Evolutionary conservation across 2,888 invertebrate genomes (phyloP).

Genomic region (Drosophila tripunctata): DNA sequence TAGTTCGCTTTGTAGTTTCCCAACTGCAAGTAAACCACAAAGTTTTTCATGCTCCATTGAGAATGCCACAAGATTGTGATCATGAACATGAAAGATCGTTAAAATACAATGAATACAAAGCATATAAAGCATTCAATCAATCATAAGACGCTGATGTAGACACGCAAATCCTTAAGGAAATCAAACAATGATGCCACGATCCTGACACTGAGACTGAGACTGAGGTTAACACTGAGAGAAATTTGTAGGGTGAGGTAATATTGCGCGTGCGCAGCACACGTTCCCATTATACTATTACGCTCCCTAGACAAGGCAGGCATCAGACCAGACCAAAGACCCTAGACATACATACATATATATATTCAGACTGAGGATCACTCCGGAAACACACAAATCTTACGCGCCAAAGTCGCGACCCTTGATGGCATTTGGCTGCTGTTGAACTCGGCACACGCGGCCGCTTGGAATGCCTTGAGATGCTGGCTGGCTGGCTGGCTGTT

Average conservation of each 20-base stretch:
- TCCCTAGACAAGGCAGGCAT: conserved; percentile 35
- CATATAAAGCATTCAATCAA: conserved; percentile 59
- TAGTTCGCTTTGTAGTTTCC: conserved; percentile 8
- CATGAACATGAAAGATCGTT: conserved; percentile 48
- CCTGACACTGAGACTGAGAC: conserved; percentile 5
- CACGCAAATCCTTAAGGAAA: conserved; percentile 68
- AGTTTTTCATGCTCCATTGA: conserved; percentile 43
- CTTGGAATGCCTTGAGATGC: conserved; percentile 35
- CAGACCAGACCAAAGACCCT: no score
- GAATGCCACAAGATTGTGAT: conserved; percentile 74
- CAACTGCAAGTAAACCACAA: conserved; percentile 41
- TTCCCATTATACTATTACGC: conserved; percentile 71
- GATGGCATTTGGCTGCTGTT: conserved; percentile 56
- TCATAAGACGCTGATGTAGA: conserved; percentile 57
- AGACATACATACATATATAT: conserved; percentile 4
- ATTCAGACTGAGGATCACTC: conserved; percentile 27
- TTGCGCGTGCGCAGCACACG: conserved; percentile 79
- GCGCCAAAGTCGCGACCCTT: conserved; percentile 72
- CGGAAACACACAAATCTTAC: conserved; percentile 73
- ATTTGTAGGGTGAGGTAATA: conserved; percentile 50
- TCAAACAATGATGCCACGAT: conserved; percentile 57
- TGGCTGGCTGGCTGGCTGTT: no score
- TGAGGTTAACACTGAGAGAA: conserved; percentile 14
- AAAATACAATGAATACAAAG: conserved; percentile 53
- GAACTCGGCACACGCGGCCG: conserved; percentile 54